phyloP scores from a whole-genome alignment of 1,140 invertebrate genomes.

The Paralvinella palmiformis region DNA sequence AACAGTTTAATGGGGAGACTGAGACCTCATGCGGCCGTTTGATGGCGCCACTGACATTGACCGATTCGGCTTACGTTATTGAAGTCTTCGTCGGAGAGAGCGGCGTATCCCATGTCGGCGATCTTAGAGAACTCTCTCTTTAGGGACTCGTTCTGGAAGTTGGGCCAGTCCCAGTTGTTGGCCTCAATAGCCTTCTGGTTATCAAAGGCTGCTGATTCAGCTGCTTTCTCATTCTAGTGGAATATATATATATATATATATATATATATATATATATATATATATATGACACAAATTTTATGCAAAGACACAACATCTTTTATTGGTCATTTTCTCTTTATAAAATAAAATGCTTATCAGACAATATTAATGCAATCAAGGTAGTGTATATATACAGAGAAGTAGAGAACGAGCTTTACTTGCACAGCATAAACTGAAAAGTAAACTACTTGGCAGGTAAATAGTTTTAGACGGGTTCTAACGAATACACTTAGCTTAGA shows the following conservation, averaged over 20 bases:
- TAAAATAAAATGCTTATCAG: neutral
- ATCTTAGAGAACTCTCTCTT: constrained; percentile 70
- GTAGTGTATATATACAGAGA: too few relatives aligned
- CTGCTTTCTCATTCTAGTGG: constrained; percentile 2
- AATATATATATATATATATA: neutral
- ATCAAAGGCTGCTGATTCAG: constrained; percentile 6
- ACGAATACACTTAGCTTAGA: too few relatives aligned
- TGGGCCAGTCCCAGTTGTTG: constrained; percentile 54
- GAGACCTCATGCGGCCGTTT: too few relatives aligned
- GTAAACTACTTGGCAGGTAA: too few relatives aligned
- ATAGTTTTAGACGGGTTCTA: too few relatives aligned
- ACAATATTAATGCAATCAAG: too few relatives aligned
- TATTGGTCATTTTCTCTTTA: neutral
- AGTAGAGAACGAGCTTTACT: too few relatives aligned
- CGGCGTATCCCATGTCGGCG: constrained; percentile 67
- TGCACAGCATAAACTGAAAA: too few relatives aligned
- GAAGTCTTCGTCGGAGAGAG: constrained; percentile 46
- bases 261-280: neutral
- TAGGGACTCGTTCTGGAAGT: constrained; percentile 62
- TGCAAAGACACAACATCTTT: neutral
- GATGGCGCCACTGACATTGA: too few relatives aligned
- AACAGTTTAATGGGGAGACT: too few relatives aligned
- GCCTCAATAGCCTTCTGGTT: constrained; percentile 27
- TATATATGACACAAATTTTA: neutral
- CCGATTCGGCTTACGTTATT: constrained; percentile 6